These are phyloP conservation scores for Coregonus ussuriensis DNA, from an alignment of 2,797 vertebrate genomes.

Conservation along the genomic window DNA sequence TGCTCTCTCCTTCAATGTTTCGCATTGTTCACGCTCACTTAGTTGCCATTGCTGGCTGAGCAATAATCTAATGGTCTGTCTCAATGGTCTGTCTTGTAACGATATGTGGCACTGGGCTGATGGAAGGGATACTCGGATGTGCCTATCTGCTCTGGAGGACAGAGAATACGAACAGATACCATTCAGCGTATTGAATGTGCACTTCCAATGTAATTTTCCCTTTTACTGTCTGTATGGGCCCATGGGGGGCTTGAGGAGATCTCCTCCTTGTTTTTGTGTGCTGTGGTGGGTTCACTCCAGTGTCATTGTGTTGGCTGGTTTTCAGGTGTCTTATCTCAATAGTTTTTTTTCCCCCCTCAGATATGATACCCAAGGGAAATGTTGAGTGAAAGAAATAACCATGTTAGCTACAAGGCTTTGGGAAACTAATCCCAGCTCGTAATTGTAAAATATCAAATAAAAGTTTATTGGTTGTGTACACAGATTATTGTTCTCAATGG, in stretches of 20 bases:
- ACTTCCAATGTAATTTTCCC: neutral
- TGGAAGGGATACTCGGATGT: neutral
- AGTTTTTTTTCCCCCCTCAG: neutral
- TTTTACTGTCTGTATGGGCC: neutral
- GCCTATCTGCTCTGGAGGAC: neutral
- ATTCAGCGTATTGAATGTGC: conserved; percentile 2
- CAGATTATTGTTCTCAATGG: neutral
- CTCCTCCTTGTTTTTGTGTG: conserved; percentile 2
- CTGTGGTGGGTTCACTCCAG: neutral
- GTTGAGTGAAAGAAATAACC: neutral
- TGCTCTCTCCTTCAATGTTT: conserved; percentile 5
- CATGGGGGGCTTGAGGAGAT: neutral
- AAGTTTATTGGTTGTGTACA: too few relatives aligned
- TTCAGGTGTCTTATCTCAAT: neutral
- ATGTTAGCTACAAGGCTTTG: neutral
- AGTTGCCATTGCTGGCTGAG: neutral
- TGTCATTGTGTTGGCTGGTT: neutral
- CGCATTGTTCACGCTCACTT: neutral
- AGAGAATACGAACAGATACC: neutral
- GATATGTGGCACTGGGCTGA: neutral
- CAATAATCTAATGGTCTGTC: conserved; percentile 11
- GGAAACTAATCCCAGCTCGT: neutral
- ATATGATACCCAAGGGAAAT: neutral
- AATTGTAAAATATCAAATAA: too few relatives aligned
- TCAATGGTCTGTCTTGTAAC: neutral